Evolutionary conservation across 2,797 vertebrate genomes (phyloP).

Genomic region (Enteromius paludinosus): DNA sequence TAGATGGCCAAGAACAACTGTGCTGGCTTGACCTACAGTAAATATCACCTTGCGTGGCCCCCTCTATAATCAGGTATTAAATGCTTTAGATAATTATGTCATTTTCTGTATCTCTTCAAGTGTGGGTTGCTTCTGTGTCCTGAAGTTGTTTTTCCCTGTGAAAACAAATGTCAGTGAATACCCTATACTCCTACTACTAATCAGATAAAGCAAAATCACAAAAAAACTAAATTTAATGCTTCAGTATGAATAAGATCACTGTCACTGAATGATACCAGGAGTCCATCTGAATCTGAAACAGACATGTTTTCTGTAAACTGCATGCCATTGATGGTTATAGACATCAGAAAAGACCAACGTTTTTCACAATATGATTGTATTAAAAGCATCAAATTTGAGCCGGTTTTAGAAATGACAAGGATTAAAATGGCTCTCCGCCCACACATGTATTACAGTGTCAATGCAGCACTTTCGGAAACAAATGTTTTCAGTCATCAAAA

Average conservation of each 20-base stretch:
- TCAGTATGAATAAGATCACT: slow-evolving; percentile 45
- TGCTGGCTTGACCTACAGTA: not conserved
- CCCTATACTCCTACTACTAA: slow-evolving; percentile 47
- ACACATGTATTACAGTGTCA: slow-evolving; percentile 34
- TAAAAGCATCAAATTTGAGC: slow-evolving; percentile 7
- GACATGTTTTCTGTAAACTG: slow-evolving; percentile 33
- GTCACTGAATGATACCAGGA: slow-evolving; percentile 24
- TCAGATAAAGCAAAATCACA: slow-evolving; percentile 45
- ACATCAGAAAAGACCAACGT: not conserved
- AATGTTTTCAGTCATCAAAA: slow-evolving; percentile 15
- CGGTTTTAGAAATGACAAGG: slow-evolving; percentile 22
- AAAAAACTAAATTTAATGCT: slow-evolving; percentile 28
- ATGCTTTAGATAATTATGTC: not conserved
- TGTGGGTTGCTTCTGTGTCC: slow-evolving; percentile 22
- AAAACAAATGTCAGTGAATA: slow-evolving; percentile 54
- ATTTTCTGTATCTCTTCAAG: slow-evolving; percentile 6
- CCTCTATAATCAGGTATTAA: not conserved
- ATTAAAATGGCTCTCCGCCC: not conserved
- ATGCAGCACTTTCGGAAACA: not conserved
- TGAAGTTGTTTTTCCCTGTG: slow-evolving; percentile 20
- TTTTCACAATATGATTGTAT: slow-evolving; percentile 31
- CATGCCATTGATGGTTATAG: slow-evolving; percentile 24
- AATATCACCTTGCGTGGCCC: not conserved
- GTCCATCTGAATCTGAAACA: slow-evolving; percentile 25
- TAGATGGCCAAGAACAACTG: not conserved